A percentile compares a stretch with the other conserved stretches of the same genome.
Conservation (phyloP, 2,888 invertebrate genomes). For the Hoplodrina blanda region DNA sequence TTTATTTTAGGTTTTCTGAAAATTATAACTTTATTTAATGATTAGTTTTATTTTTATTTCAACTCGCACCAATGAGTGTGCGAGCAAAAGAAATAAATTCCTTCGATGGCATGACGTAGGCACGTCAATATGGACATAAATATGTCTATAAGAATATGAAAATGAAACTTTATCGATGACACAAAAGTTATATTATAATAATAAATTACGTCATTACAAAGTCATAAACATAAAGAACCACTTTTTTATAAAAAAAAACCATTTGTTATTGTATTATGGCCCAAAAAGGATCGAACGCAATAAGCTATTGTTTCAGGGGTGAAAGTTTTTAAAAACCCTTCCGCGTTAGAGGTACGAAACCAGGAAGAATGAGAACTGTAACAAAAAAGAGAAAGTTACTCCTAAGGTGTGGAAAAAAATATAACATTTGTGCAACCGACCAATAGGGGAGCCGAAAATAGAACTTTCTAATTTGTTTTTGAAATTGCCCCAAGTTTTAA, state of each 20-base stretch:
- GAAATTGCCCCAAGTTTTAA: conserved; percentile 72
- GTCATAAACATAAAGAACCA: conserved; percentile 17
- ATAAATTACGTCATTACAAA: conserved; percentile 9
- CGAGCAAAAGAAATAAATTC: conserved; percentile 18
- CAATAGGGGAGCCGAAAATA: conserved; percentile 77
- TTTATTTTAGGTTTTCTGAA: neutral
- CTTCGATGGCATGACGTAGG: conserved; percentile 27
- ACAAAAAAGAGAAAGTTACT: conserved; percentile 89
- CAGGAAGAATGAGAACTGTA: conserved; percentile 86
- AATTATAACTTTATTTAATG: neutral
- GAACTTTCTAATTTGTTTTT: conserved; percentile 87
- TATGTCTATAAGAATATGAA: conserved; percentile 29
- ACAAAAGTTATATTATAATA: conserved; percentile 26
- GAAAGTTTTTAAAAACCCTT: conserved; percentile 87
- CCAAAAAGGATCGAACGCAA: conserved; percentile 61
- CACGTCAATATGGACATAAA: conserved; percentile 18
- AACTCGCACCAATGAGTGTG: neutral
- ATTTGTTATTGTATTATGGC: conserved; percentile 42
- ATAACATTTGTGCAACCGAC: conserved; percentile 76
- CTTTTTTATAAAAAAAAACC: conserved; percentile 14
- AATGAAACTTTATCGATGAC: conserved; percentile 26
- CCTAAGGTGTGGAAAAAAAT: conserved; percentile 77
- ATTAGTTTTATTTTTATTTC: neutral
- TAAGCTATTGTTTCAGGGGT: conserved; percentile 81
- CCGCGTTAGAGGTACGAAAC: conserved; percentile 82